A percentile compares a stretch with the other conserved stretches of the same genome.
phyloP scores from a whole-genome alignment of 2,113 vertebrate species.

The Suricata suricatta region DNA sequence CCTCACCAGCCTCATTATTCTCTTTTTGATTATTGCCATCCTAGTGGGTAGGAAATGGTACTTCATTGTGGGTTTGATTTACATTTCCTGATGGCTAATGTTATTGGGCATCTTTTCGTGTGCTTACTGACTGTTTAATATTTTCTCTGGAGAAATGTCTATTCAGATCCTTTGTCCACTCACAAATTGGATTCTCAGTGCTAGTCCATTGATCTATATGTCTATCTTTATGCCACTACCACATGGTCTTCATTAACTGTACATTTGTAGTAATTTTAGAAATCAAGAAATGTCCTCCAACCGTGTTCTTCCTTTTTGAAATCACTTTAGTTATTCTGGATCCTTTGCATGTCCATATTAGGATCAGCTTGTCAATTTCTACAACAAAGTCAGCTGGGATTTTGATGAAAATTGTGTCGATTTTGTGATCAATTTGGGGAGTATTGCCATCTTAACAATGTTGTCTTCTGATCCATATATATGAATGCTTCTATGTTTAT shows the following conservation, averaged over 20 bases:
- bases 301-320: not conserved
- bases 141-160: conserved; percentile 14
- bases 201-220: not conserved
- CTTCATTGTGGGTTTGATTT: not conserved
- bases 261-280: not conserved
- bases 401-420: not conserved
- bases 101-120: not conserved
- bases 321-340: not conserved
- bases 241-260: not conserved
- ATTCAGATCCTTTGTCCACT: not conserved
- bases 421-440: not conserved
- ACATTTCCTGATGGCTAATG: not conserved
- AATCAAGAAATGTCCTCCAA: not conserved
- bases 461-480: not conserved
- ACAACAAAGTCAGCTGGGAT: not conserved
- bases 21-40: not conserved
- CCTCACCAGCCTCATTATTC: not conserved
- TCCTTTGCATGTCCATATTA: not conserved
- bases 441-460: not conserved
- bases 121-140: not conserved
- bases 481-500: not conserved
- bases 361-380: not conserved
- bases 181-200: not conserved
- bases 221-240: not conserved
- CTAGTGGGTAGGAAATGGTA: not conserved